Evolutionary conservation across 2,113 vertebrate species (phyloP).

Genomic region (Ailuropoda melanoleuca): DNA sequence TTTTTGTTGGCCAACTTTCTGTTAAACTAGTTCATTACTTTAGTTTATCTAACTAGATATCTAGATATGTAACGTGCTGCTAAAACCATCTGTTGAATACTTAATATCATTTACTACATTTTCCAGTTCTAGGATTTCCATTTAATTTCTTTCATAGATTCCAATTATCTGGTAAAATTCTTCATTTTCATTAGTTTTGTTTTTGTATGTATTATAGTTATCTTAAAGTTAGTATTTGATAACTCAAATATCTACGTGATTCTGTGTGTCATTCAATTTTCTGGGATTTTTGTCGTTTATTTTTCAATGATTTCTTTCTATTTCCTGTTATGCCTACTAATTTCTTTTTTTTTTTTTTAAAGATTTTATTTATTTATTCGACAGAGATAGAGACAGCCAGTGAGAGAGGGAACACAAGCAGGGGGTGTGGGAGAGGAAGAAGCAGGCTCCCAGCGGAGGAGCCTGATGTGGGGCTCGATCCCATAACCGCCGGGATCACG

Average conservation of each 20-base stretch:
- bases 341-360: too few relatives aligned
- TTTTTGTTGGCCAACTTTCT: neutral
- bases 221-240: neutral
- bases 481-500: too few relatives aligned
- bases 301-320: neutral
- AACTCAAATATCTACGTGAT: neutral
- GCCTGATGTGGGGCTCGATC: too few relatives aligned
- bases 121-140: neutral
- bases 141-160: neutral
- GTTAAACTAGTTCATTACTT: neutral
- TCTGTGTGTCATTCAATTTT: neutral
- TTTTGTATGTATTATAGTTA: neutral
- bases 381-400: too few relatives aligned
- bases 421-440: too few relatives aligned
- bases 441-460: too few relatives aligned
- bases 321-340: neutral
- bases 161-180: neutral
- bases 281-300: neutral
- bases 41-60: too few relatives aligned
- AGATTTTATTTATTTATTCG: too few relatives aligned
- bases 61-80: neutral
- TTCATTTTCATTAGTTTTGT: neutral
- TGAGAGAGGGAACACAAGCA: too few relatives aligned
- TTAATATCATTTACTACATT: neutral
- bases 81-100: neutral